These are phyloP conservation scores for Stichodactyla helianthus DNA, from an alignment of 64 coral and sea anemone genomes.

Conservation along the genomic window DNA sequence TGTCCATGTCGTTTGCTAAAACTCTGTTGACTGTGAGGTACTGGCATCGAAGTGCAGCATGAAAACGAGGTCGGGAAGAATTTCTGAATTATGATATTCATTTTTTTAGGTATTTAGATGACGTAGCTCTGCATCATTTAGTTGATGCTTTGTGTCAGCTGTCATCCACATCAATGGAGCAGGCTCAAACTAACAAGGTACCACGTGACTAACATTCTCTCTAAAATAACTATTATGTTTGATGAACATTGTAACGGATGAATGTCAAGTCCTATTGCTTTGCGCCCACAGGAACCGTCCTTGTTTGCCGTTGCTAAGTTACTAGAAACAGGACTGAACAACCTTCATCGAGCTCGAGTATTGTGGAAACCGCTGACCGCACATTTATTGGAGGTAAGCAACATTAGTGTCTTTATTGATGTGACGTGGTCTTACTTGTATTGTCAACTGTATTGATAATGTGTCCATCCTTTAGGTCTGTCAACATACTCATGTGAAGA, in stretches of 20 bases:
- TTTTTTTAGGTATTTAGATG: slow-evolving; percentile 79
- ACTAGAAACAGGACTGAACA: slow-evolving; percentile 92
- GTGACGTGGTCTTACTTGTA: background rate
- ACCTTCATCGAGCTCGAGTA: slow-evolving; percentile 85
- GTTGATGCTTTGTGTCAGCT: slow-evolving; percentile 90
- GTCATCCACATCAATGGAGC: slow-evolving; percentile 81
- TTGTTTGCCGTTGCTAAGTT: slow-evolving; percentile 96
- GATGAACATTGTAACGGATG: background rate
- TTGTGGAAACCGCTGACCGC: slow-evolving; percentile 97
- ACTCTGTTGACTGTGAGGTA: background rate
- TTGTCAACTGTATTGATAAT: background rate
- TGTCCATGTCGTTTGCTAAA: background rate
- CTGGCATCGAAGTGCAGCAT: background rate
- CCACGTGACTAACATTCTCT: background rate
- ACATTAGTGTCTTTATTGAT: background rate
- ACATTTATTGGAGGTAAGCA: slow-evolving; percentile 88
- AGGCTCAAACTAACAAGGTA: slow-evolving; percentile 86
- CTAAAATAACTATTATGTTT: background rate
- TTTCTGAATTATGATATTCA: background rate
- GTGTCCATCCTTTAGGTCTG: slow-evolving; percentile 53
- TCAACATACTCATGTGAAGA: slow-evolving; percentile 79
- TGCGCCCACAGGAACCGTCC: slow-evolving; percentile 70
- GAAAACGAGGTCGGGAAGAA: too few species aligned
- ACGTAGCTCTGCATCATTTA: slow-evolving; percentile 89
- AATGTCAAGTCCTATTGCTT: background rate